Conservation (phyloP, 2,797 vertebrate species). For the Falco columbarius region DNA sequence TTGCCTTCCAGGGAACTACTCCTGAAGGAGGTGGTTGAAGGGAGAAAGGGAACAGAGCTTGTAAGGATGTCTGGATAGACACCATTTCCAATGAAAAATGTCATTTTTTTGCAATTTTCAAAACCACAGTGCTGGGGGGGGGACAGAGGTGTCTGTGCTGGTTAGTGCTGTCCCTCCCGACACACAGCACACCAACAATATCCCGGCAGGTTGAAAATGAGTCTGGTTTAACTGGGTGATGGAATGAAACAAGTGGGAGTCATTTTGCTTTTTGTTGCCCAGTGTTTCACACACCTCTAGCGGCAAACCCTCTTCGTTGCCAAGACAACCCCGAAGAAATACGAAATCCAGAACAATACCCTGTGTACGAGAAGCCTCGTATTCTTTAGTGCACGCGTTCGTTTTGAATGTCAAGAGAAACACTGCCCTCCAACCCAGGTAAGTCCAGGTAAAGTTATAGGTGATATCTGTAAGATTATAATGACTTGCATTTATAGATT, state of each 20-base stretch:
- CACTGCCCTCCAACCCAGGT: constrained; percentile 46
- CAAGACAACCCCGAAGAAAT: constrained; percentile 62
- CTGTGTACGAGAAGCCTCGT: constrained; percentile 22
- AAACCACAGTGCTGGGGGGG: not conserved
- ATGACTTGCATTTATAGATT: not conserved
- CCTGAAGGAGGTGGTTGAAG: not conserved
- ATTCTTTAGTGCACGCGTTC: not conserved
- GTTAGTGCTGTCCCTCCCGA: not conserved
- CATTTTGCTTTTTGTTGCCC: constrained; percentile 43
- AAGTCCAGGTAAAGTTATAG: constrained; percentile 41
- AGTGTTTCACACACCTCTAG: constrained; percentile 65
- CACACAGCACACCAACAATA: not conserved
- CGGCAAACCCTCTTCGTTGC: constrained; percentile 65
- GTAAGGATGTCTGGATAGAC: not conserved
- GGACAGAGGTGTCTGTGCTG: not conserved
- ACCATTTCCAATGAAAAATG: not conserved
- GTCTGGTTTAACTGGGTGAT: not conserved
- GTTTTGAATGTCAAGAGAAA: constrained; percentile 19
- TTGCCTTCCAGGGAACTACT: not conserved
- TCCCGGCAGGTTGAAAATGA: not conserved
- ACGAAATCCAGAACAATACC: constrained; percentile 65
- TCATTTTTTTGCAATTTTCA: not conserved
- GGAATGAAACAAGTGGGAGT: constrained; percentile 35
- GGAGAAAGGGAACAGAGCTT: not conserved
- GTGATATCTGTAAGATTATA: not conserved